These are phyloP conservation scores for Xyliphius kryptos DNA, from an alignment of 2,113 vertebrate species.

Conservation along the genomic window DNA sequence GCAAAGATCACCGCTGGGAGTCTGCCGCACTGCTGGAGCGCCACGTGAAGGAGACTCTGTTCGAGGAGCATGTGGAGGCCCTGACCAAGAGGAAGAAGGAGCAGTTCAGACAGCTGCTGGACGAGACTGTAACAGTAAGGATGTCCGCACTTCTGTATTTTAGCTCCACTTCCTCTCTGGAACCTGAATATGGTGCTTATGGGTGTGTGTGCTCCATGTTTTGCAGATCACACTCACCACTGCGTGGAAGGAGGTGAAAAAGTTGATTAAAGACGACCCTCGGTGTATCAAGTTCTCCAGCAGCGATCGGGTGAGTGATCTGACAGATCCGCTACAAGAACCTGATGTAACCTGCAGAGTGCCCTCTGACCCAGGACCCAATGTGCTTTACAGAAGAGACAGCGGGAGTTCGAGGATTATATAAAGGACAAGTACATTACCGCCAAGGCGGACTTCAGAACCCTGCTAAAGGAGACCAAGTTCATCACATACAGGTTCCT, in stretches of 20 bases:
- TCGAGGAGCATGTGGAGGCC: conserved; percentile 95
- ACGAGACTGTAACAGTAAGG: conserved; percentile 89
- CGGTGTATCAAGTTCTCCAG: conserved; percentile 98
- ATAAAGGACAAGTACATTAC: conserved; percentile 99
- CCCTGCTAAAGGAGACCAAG: no score
- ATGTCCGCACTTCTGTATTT: not conserved
- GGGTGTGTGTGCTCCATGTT: not conserved
- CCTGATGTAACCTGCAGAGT: no score
- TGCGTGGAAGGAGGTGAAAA: conserved; percentile 98
- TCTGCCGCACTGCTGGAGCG: conserved; percentile 88
- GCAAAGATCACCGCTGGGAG: conserved; percentile 97
- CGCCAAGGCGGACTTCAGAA: no score
- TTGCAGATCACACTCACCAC: conserved; percentile 94
- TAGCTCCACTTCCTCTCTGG: not conserved
- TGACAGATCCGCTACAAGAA: no score
- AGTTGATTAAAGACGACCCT: conserved; percentile 97
- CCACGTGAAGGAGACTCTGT: conserved; percentile 96
- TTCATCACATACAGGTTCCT: conserved; percentile 99
- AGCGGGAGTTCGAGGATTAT: conserved; percentile 97
- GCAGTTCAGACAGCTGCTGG: conserved; percentile 92
- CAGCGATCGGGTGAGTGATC: conserved; percentile 82
- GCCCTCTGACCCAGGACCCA: no score
- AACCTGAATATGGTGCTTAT: not conserved
- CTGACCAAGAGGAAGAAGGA: conserved; percentile 98
- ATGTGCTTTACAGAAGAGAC: conserved; percentile 85